These are phyloP conservation scores for Rhopilema esculentum DNA, from an alignment of 30 jellyfish, hydroid and myxozoan genomes.

Conservation along the genomic window DNA sequence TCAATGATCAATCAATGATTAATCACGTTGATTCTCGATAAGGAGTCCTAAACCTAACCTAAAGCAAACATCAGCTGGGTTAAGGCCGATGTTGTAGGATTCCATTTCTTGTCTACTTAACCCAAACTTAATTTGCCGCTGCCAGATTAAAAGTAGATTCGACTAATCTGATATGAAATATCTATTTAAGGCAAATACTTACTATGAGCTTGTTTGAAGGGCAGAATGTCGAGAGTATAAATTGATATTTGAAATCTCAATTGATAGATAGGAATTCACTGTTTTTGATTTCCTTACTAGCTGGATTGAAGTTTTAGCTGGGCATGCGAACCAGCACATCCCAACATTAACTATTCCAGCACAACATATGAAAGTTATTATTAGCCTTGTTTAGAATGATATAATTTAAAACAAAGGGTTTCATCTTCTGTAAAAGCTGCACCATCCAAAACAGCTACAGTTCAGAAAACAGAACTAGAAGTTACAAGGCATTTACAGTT, in stretches of 20 bases:
- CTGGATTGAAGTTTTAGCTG: background rate
- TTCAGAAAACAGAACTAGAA: background rate
- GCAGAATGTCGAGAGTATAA: no score
- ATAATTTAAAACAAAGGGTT: background rate
- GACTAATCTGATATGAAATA: no score
- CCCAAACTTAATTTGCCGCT: background rate
- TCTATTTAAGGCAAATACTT: no score
- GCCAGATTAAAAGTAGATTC: no score
- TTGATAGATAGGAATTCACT: background rate
- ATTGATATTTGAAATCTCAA: no score
- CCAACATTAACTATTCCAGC: background rate
- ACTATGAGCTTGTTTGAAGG: no score
- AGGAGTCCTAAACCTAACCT: background rate
- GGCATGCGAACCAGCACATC: background rate
- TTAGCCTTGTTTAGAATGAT: background rate
- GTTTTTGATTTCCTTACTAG: background rate
- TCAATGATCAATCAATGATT: background rate
- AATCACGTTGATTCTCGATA: background rate
- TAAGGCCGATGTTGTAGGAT: background rate
- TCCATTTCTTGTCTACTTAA: background rate
- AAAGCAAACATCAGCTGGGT: background rate
- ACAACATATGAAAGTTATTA: no score
- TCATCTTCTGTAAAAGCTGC: background rate
- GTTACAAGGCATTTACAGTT: background rate
- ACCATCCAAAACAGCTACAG: background rate